These are phyloP conservation scores for Tanytarsus gracilentus DNA, from an alignment of 2,888 invertebrate species.

Conservation along the genomic window DNA sequence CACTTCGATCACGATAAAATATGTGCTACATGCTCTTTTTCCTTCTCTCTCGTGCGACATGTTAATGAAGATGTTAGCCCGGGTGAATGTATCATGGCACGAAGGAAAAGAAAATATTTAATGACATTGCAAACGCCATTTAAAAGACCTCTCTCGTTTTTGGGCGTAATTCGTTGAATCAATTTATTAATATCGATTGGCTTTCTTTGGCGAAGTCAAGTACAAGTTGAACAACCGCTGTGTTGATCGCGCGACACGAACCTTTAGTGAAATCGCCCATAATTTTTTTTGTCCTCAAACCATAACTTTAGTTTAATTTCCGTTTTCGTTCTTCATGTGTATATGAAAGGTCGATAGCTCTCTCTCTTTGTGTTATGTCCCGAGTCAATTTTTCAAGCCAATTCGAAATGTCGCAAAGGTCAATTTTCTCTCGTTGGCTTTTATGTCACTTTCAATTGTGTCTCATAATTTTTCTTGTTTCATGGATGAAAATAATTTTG, in stretches of 20 bases:
- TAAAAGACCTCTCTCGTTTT: background rate
- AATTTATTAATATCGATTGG: background rate
- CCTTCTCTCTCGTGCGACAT: background rate
- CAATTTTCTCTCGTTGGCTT: no score
- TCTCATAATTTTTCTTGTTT: no score
- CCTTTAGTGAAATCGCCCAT: background rate
- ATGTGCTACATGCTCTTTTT: background rate
- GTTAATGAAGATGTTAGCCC: conserved; percentile 8
- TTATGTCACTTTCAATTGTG: no score
- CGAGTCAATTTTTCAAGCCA: background rate
- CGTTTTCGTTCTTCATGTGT: no score
- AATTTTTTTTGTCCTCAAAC: background rate
- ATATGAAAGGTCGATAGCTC: no score
- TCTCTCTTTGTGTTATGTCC: background rate
- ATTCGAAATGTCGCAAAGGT: background rate
- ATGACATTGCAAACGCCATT: background rate
- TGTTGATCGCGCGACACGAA: background rate
- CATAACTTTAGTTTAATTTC: background rate
- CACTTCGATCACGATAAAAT: background rate
- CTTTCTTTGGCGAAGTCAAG: background rate
- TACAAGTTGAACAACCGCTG: background rate
- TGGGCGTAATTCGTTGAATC: background rate
- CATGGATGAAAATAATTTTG: no score
- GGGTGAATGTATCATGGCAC: background rate
- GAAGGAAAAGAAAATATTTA: background rate